Conservation (phyloP, 2,113 vertebrate genomes). For the Nycticorax nycticorax region DNA sequence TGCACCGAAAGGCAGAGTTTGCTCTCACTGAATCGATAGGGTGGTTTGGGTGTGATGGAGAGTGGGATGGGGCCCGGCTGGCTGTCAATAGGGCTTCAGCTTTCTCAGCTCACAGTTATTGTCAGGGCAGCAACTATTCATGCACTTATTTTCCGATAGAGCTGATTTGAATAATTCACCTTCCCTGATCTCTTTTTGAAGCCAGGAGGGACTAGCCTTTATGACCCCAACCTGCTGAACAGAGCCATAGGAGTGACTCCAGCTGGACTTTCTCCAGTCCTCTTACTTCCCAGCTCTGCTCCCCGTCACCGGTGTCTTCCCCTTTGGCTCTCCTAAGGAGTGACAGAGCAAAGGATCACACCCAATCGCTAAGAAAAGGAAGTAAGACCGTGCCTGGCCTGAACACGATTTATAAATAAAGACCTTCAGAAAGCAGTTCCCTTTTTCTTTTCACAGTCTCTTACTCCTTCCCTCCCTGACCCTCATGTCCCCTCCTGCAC, state of each 20-base stretch:
- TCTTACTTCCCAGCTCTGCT: background rate
- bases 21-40: background rate
- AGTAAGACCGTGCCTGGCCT: background rate
- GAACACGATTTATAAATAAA: background rate
- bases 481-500: background rate
- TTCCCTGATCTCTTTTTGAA: background rate
- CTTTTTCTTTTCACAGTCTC: background rate
- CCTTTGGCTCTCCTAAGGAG: background rate
- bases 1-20: background rate
- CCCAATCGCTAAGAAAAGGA: background rate
- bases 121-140: background rate
- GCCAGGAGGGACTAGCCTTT: background rate
- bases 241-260: background rate
- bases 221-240: background rate
- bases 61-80: background rate
- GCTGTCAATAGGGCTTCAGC: background rate
- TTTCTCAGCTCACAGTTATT: background rate
- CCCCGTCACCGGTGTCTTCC: background rate
- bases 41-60: background rate
- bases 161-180: constrained; percentile 7
- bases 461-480: background rate
- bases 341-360: background rate
- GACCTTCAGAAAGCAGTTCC: background rate
- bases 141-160: background rate
- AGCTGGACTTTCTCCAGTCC: background rate